phyloP scores from a whole-genome alignment of 2,888 invertebrate species.

The Ichneumoninae sp. region DNA sequence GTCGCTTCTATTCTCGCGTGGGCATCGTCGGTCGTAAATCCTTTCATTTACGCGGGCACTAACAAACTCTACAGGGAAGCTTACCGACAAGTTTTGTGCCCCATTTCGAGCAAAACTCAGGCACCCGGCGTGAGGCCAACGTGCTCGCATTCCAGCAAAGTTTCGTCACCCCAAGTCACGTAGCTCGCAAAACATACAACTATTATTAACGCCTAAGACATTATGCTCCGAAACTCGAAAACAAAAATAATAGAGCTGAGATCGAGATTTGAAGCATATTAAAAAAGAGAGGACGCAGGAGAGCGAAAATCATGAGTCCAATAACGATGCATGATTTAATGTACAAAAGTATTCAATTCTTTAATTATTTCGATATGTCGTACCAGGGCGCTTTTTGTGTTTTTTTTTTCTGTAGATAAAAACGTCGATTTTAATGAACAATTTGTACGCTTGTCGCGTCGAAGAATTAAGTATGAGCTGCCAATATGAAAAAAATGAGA shows the following conservation, averaged over 20 bases:
- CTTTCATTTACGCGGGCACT: slow-evolving; percentile 95
- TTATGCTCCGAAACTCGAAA: slow-evolving; percentile 7
- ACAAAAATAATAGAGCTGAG: slow-evolving; percentile 19
- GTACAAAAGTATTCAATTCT: slow-evolving; percentile 68
- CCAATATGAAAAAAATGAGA: slow-evolving; percentile 47
- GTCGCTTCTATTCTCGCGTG: slow-evolving; percentile 94
- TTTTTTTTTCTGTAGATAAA: slow-evolving; percentile 30
- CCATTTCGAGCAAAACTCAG: slow-evolving; percentile 72
- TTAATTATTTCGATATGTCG: slow-evolving; percentile 46
- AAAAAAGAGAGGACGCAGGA: background rate
- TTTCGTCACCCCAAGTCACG: slow-evolving; percentile 77
- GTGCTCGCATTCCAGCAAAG: slow-evolving; percentile 81
- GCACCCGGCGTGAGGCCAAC: slow-evolving; percentile 72
- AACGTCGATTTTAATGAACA: slow-evolving; percentile 16
- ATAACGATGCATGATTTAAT: slow-evolving; percentile 54
- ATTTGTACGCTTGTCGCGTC: background rate
- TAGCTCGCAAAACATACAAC: slow-evolving; percentile 54
- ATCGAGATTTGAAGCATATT: slow-evolving; percentile 16
- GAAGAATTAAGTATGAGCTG: slow-evolving; percentile 39
- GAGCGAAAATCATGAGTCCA: slow-evolving; percentile 28
- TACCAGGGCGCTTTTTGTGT: slow-evolving; percentile 13
- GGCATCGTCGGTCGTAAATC: slow-evolving; percentile 96
- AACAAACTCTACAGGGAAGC: slow-evolving; percentile 91
- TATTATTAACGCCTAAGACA: background rate
- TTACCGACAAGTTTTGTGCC: slow-evolving; percentile 81